Percentiles rank a stretch among this genome's conserved stretches.
Conservation (phyloP, 2,113 vertebrate species). For the Alethe castanea region DNA sequence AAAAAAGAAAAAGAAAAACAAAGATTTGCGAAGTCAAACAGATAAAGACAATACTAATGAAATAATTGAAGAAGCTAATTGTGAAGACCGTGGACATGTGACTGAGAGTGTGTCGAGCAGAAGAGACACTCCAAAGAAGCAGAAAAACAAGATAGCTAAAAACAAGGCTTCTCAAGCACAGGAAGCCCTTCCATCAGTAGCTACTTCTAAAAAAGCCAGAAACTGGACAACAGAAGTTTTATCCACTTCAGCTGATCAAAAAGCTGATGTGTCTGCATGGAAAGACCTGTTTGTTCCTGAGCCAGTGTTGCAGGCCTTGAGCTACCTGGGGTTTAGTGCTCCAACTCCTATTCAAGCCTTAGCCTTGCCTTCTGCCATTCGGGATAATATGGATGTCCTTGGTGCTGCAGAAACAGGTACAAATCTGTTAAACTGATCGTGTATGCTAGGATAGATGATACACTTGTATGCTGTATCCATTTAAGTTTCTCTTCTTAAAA, state of each 20-base stretch:
- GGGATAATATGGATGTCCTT: conserved; percentile 90
- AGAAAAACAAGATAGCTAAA: conserved; percentile 69
- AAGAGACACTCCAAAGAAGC: conserved; percentile 46
- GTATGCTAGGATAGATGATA: neutral
- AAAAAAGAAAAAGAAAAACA: conserved; percentile 65
- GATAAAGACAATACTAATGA: neutral
- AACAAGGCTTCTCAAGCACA: neutral
- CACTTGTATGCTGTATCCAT: neutral
- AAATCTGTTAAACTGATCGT: neutral
- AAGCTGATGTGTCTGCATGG: conserved; percentile 86
- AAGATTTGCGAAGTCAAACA: neutral
- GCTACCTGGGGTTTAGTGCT: conserved; percentile 86
- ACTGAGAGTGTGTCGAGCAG: neutral
- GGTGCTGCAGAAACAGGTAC: conserved; percentile 97
- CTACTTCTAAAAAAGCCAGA: conserved; percentile 73
- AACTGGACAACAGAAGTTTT: conserved; percentile 82
- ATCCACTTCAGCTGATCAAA: conserved; percentile 52
- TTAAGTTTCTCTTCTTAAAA: neutral
- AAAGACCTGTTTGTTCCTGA: conserved; percentile 89
- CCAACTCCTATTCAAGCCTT: conserved; percentile 94
- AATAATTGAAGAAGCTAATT: neutral
- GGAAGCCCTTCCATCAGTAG: neutral
- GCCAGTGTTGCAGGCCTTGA: conserved; percentile 84
- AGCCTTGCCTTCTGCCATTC: conserved; percentile 87
- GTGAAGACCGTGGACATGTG: neutral